A percentile compares a stretch with the other conserved stretches of the same genome.
Evolutionary conservation across 2,113 vertebrate genomes (phyloP).

Genomic region (Ptychochromis oligacanthus): DNA sequence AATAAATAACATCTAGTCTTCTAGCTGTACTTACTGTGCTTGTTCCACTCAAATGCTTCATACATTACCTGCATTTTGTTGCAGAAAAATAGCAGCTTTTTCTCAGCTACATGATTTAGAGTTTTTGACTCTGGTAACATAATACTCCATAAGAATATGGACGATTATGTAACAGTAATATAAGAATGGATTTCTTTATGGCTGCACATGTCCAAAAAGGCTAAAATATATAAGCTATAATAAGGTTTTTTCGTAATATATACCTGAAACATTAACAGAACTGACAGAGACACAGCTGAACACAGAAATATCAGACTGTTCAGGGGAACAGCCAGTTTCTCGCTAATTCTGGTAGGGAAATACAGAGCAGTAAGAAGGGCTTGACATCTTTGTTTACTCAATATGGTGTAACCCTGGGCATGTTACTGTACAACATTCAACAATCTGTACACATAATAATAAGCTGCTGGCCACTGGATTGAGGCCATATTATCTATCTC

Average conservation of each 20-base stretch:
- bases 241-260: background rate
- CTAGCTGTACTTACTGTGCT: too few relatives aligned
- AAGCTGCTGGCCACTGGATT: background rate
- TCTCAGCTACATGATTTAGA: too few relatives aligned
- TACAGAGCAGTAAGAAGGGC: background rate
- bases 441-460: too few relatives aligned
- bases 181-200: too few relatives aligned
- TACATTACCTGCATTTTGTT: too few relatives aligned
- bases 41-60: too few relatives aligned
- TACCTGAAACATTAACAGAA: background rate
- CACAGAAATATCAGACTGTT: background rate
- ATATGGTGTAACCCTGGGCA: too few relatives aligned
- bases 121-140: too few relatives aligned
- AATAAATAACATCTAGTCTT: background rate
- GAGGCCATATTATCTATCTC: background rate
- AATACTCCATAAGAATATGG: too few relatives aligned
- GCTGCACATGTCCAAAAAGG: background rate
- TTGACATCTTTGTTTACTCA: background rate
- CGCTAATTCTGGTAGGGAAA: background rate
- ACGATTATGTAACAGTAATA: too few relatives aligned
- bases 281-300: background rate
- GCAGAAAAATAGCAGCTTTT: too few relatives aligned
- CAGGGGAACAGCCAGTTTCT: background rate
- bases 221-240: background rate
- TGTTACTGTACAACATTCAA: too few relatives aligned